These are phyloP conservation scores for Melanotaenia parkinsoni DNA, from an alignment of 2,797 vertebrate species.

Conservation along the genomic window DNA sequence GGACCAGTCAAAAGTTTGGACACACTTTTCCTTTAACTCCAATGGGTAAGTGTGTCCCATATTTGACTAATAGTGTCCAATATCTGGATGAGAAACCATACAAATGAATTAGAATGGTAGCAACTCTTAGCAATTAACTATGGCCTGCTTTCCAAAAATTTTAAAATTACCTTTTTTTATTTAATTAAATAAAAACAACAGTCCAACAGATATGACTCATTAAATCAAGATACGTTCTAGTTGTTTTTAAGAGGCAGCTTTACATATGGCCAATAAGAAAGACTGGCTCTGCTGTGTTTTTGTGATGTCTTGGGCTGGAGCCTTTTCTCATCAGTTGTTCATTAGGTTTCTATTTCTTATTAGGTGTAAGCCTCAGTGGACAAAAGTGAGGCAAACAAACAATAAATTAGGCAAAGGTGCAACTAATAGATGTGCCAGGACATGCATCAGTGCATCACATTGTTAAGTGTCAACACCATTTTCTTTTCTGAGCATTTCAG, in stretches of 20 bases:
- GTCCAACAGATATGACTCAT: slow-evolving; percentile 31
- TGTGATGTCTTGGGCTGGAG: slow-evolving; percentile 51
- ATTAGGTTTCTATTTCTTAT: slow-evolving; percentile 83
- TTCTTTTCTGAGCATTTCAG: slow-evolving; percentile 68
- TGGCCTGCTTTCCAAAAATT: background rate
- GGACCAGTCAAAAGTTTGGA: no score
- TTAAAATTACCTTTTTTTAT: background rate
- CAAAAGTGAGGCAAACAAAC: slow-evolving; percentile 76
- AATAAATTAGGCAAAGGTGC: slow-evolving; percentile 79
- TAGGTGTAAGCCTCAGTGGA: slow-evolving; percentile 63
- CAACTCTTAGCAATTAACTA: background rate
- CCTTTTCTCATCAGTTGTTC: slow-evolving; percentile 78
- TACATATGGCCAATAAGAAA: slow-evolving; percentile 21
- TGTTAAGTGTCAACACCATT: slow-evolving; percentile 71
- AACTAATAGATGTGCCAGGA: slow-evolving; percentile 67
- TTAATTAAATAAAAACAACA: background rate
- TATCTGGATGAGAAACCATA: background rate
- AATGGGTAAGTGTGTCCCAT: no score
- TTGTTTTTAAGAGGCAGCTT: slow-evolving; percentile 22
- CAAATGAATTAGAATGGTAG: background rate
- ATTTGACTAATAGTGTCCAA: no score
- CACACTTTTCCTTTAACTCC: no score
- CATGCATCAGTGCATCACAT: slow-evolving; percentile 60
- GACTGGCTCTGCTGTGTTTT: slow-evolving; percentile 44
- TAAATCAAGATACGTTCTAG: slow-evolving; percentile 17